These are phyloP conservation scores for Eupithecia tripunctaria DNA, from an alignment of 2,888 invertebrate genomes.

Conservation along the genomic window DNA sequence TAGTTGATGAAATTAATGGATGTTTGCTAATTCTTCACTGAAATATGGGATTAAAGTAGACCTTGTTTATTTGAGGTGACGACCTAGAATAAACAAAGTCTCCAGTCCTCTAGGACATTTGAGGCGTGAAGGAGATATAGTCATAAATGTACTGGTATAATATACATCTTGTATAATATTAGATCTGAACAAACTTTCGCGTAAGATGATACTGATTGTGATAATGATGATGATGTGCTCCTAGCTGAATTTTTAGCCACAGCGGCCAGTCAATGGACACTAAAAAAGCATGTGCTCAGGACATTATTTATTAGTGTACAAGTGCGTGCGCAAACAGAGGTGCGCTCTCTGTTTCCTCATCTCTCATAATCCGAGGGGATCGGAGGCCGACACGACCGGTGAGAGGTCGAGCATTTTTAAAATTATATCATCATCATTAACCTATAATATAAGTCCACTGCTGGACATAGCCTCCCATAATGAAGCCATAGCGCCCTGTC, in stretches of 20 bases:
- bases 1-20: no score
- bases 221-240: neutral
- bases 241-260: neutral
- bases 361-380: neutral
- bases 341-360: neutral
- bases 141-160: neutral
- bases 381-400: neutral
- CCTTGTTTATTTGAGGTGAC: no score
- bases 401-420: neutral
- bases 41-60: no score
- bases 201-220: no score
- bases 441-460: no score
- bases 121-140: neutral
- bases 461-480: no score
- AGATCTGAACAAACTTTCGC: neutral
- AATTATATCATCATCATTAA: no score
- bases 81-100: no score
- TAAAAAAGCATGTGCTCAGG: neutral
- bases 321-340: neutral
- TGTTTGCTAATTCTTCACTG: no score
- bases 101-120: neutral
- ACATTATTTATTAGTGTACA: neutral
- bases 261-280: neutral
- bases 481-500: no score
- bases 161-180: no score